Evolutionary conservation across 1,140 invertebrate species (phyloP).

Genomic region (Brachionus koreanus): DNA sequence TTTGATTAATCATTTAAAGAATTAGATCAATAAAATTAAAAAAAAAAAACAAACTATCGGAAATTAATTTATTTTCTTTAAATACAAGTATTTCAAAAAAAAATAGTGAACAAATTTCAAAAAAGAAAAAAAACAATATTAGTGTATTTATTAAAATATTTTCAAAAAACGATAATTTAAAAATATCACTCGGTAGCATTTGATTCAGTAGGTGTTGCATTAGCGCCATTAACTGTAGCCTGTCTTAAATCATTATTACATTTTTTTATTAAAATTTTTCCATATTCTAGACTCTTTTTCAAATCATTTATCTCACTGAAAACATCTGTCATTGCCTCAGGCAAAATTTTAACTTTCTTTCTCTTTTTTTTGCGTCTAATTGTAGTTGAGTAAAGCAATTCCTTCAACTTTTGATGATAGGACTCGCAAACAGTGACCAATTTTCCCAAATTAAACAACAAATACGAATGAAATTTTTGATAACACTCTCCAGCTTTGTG

Average conservation of each 20-base stretch:
- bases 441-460: conserved; percentile 40
- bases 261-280: conserved; percentile 33
- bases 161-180: background rate
- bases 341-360: conserved; percentile 42
- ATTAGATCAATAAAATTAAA: too few species aligned
- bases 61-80: background rate
- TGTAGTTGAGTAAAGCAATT: conserved; percentile 27
- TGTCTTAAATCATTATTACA: conserved; percentile 28
- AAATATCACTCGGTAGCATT: conserved; percentile 19
- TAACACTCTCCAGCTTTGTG: conserved; percentile 40
- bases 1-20: too few species aligned
- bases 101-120: too few species aligned
- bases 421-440: conserved; percentile 41
- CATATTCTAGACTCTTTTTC: conserved; percentile 24
- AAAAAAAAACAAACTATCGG: background rate
- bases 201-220: background rate
- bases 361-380: conserved; percentile 40
- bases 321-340: conserved; percentile 26
- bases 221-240: background rate
- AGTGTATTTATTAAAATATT: background rate
- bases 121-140: background rate
- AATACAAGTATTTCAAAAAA: background rate
- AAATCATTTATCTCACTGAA: conserved; percentile 38
- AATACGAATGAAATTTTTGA: conserved; percentile 41
- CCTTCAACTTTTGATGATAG: conserved; percentile 44